Conservation (phyloP, 2,888 invertebrate species). For the Scaptomyza polygonia region DNA sequence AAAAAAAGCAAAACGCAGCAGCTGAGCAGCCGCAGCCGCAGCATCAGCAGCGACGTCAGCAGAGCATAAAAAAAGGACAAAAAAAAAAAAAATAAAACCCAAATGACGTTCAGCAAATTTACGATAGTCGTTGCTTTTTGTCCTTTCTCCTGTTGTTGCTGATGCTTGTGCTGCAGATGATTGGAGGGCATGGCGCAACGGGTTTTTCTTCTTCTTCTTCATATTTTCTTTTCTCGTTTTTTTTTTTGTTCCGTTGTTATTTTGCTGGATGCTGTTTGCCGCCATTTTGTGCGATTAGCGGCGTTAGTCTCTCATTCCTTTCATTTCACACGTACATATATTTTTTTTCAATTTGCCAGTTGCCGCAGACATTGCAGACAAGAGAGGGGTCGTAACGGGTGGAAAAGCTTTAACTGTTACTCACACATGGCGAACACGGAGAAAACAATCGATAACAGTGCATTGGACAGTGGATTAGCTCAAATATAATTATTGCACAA, state of each 20-base stretch:
- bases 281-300: conserved; percentile 78
- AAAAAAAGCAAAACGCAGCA: conserved; percentile 29
- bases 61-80: conserved; percentile 19
- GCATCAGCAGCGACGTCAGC: conserved; percentile 33
- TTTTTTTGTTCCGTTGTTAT: neutral
- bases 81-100: conserved; percentile 10
- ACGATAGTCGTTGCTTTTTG: conserved; percentile 29
- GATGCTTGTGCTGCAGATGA: conserved; percentile 24
- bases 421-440: conserved; percentile 15
- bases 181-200: conserved; percentile 19
- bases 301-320: conserved; percentile 34
- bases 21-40: conserved; percentile 12
- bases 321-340: neutral
- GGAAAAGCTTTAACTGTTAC: conserved; percentile 19
- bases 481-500: conserved; percentile 34
- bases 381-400: neutral
- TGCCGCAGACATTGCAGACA: conserved; percentile 41
- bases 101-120: conserved; percentile 65
- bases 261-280: conserved; percentile 50
- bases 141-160: conserved; percentile 13
- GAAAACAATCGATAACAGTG: conserved; percentile 47
- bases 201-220: conserved; percentile 20
- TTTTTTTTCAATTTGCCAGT: conserved; percentile 49
- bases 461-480: conserved; percentile 28
- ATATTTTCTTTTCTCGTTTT: neutral